These are phyloP conservation scores for Bothrops jararaca DNA, from an alignment of 2,113 vertebrate species.

Conservation along the genomic window DNA sequence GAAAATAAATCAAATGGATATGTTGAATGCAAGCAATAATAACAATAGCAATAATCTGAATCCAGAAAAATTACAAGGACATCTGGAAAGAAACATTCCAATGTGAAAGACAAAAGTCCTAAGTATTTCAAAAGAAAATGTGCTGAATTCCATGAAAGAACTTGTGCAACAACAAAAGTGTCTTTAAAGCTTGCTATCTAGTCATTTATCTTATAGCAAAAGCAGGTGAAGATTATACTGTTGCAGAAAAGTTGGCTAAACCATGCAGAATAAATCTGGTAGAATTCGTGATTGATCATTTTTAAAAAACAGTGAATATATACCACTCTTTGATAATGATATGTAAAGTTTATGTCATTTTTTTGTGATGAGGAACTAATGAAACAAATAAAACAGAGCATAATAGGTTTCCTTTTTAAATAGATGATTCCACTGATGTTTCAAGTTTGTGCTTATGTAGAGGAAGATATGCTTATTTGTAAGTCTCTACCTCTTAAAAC, in stretches of 20 bases:
- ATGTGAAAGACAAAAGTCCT: background rate
- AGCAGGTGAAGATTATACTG: background rate
- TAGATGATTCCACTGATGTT: background rate
- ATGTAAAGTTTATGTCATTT: background rate
- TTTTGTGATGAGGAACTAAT: background rate
- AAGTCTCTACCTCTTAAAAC: background rate
- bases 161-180: background rate
- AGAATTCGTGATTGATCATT: background rate
- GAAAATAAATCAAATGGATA: background rate
- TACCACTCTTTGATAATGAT: background rate
- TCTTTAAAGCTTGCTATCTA: background rate
- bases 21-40: background rate
- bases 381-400: background rate
- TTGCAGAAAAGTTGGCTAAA: background rate
- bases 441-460: background rate
- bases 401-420: background rate
- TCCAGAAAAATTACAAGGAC: background rate
- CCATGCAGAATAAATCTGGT: background rate
- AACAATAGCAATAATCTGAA: background rate
- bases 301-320: background rate
- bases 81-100: background rate
- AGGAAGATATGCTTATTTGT: background rate
- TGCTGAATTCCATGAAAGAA: background rate
- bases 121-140: background rate
- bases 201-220: background rate